Evolutionary conservation across 2,888 invertebrate species (phyloP).

Genomic region (Lumbricus terrestris): DNA sequence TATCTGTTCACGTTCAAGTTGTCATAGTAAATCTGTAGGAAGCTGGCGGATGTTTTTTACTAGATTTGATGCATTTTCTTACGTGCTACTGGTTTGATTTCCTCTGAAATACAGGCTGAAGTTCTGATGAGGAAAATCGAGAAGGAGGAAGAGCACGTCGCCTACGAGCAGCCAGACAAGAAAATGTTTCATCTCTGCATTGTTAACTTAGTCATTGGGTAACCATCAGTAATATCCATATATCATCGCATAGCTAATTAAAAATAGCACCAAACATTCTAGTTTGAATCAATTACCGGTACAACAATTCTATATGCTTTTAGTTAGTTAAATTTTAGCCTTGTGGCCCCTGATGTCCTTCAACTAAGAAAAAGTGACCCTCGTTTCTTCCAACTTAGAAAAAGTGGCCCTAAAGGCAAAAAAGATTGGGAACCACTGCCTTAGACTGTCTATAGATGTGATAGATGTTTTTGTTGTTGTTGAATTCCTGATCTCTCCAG

Average conservation of each 20-base stretch:
- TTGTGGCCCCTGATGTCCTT: too few species aligned
- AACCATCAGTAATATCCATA: conserved; percentile 32
- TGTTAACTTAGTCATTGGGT: conserved; percentile 96
- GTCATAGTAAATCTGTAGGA: too few species aligned
- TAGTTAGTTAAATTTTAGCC: too few species aligned
- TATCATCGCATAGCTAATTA: not conserved
- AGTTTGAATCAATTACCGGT: too few species aligned
- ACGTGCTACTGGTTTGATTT: not conserved
- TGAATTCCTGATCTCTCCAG: conserved; percentile 57
- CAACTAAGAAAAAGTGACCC: too few species aligned
- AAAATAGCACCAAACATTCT: too few species aligned
- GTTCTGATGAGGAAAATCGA: conserved; percentile 98
- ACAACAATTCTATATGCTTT: too few species aligned
- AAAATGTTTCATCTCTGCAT: conserved; percentile 95
- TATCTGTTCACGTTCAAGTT: too few species aligned
- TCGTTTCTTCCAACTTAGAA: too few species aligned
- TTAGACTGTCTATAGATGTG: too few species aligned
- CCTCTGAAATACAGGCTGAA: conserved; percentile 69
- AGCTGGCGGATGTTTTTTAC: not conserved
- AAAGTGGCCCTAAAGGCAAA: too few species aligned
- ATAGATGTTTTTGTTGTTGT: not conserved
- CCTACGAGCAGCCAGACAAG: conserved; percentile 87
- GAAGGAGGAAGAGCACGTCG: conserved; percentile 90
- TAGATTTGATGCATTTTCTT: not conserved
- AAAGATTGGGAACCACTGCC: too few species aligned